Evolutionary conservation across 2,797 vertebrate genomes (phyloP), one percentile per base, ranked within the genome.

Genomic region (Anguilla pacifica): DNA sequence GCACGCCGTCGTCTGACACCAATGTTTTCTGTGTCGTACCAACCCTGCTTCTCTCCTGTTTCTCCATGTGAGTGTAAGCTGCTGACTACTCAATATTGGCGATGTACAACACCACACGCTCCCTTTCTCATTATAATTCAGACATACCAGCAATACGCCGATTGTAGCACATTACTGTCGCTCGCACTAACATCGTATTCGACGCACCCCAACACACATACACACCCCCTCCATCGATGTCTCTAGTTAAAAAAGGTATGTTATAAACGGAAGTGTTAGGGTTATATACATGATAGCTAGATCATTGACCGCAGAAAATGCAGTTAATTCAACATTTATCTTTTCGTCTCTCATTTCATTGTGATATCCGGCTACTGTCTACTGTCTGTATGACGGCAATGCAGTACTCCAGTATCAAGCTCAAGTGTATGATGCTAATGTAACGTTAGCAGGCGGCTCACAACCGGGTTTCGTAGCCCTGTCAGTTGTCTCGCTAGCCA

Each of bases 371-470:
- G 79, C 19, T 49, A 82, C 19, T 17, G 51, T 53, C 11, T 53
- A 53, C 51, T 82, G 79, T n/a, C 79, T 25, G 79, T n/a, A 49
- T 82, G 79, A 82, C 79, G 46, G 46, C 79, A 82, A 82, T 82
- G 79, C 79, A 82, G 79, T 82, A 82, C 79, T 82, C 46, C 79
- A 82, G 46, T 82, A 22, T 82, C 74, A 79, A 79, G 74, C 74
- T 79, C 35, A 79, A 79, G 67, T 72, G 25, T 19, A 79, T 53
- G 74, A 15, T 79, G 35, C 39, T 39, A 35, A 74, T 35, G 28
- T 17, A 74, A 43, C 31, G 39, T 79, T 43, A 6, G 6, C 35
- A 25, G 35, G 15, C 35, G 13, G 74, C 39, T 79, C 35, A 43
- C 74, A 79, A 79, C 74, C 35, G 4, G 74, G 74, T 6, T 19